Base-by-base conservation (phyloP, 2,888 invertebrate genomes). In the Celastrina argiolus region DNA sequence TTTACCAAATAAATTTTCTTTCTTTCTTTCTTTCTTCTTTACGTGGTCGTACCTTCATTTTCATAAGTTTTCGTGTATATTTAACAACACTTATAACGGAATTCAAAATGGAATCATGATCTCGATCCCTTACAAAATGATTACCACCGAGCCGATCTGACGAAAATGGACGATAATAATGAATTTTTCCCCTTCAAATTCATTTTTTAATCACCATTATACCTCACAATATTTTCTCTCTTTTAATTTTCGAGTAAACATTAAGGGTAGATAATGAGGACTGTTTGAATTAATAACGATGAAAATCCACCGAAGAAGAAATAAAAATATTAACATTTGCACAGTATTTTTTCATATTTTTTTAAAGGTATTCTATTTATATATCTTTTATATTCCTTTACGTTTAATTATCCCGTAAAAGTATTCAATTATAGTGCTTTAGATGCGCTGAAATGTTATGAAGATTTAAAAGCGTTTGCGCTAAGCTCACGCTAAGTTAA, bases 371-470 rank as follows among this genome's bases (percentile, higher is more conserved):
- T 45, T 45, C 45, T 18, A 16, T 18, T 18, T 16, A n/a, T 51
- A 22, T 22, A 12, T 18, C 12, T 51, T 22, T 18, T 7, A 10
- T 51, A 2, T 22, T 45, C 16, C 3, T 16, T 2, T 22, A 22
- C 51, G 5, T 22, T 1, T 45, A 45, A 45, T 8, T 8, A n/a
- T 45, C 16, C 16, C 22, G 22, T 22, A 7, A 22, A 10, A 22
- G 18, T 22, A 22, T 45, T 18, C 10, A 51, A 51, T 51, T 22
- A 51, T 10, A 10, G 45, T 10, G 18, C 18, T 51, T 42, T 42
- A 58, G 58, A 58, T 58, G 16, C 34, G 5, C n/a, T 31, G 34
- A 16, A 58, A 58, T 58, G 58, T 58, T 58, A 34, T 58, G n/a
- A 31, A 58, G 31, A 28, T 58, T 34, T 34, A 34, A 34, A 31